Evolutionary conservation across 2,888 invertebrate species (phyloP).

Genomic region (Alsophila aescularia): DNA sequence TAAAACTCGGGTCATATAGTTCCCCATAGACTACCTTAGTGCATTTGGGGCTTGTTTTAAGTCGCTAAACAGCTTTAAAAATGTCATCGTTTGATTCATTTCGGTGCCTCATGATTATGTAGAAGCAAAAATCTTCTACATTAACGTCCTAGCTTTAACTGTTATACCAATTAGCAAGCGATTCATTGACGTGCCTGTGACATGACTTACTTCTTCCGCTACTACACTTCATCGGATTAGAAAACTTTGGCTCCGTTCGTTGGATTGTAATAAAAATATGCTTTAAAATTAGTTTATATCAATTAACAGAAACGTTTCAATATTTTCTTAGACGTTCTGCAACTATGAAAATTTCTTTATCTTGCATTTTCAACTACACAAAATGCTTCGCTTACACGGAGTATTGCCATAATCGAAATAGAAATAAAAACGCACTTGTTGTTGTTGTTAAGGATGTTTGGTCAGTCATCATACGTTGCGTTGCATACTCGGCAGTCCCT

Average conservation of each 20-base stretch:
- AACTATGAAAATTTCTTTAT: too few relatives aligned
- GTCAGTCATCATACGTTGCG: too few relatives aligned
- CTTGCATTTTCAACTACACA: too few relatives aligned
- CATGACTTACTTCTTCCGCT: neutral
- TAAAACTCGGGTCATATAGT: neutral
- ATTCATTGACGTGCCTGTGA: too few relatives aligned
- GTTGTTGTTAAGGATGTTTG: too few relatives aligned
- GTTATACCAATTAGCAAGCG: too few relatives aligned
- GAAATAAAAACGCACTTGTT: too few relatives aligned
- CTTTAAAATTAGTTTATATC: neutral
- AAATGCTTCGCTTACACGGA: too few relatives aligned
- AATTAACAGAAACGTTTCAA: too few relatives aligned
- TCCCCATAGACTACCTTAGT: neutral
- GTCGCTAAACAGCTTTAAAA: neutral
- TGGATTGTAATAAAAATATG: neutral
- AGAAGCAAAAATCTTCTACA: neutral
- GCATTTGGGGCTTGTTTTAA: conserved; percentile 12
- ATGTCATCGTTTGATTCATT: neutral
- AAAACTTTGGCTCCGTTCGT: conserved; percentile 1
- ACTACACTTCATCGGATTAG: conserved; percentile 7
- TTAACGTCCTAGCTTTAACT: neutral
- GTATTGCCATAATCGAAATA: too few relatives aligned
- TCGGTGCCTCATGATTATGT: neutral
- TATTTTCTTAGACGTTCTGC: too few relatives aligned
- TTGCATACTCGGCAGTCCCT: too few relatives aligned